Evolutionary conservation across 2,888 invertebrate genomes (phyloP), one percentile per base, ranked within the genome.

Genomic region (Phalera bucephala): DNA sequence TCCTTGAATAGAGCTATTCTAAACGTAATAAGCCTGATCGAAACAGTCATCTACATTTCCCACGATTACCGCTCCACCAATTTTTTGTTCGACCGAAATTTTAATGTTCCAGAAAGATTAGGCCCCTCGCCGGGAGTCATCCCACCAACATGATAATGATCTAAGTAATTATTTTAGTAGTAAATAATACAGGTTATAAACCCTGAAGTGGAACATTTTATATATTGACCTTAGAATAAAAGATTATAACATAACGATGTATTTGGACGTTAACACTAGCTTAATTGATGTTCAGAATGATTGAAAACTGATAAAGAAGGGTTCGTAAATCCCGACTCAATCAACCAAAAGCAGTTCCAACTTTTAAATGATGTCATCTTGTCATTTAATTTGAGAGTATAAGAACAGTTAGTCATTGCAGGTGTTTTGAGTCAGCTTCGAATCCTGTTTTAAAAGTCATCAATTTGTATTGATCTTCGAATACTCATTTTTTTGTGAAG

Each of bases 141-240:
- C 80, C 72, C 55, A 72, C 70, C 61, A 63, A 63, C 61, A 86
- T 84, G 80, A 87, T 85, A 83, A 77, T 75, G 73, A 84, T 82
- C 80, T 74, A 58, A 67, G 75, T 72, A 81, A 86, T 84, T 83
- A 82, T 66, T 61, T n/a, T n/a, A n/a, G 57, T 66, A 77, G 79
- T 71, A 76, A 56, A 74, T 67, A 71, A 78, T 64, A 72, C 61
- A 62, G 66, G n/a, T n/a, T n/a, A n/a, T n/a, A n/a, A n/a, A n/a
- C n/a, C n/a, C n/a, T n/a, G n/a, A n/a, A n/a, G n/a, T n/a, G n/a
- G n/a, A n/a, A n/a, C n/a, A n/a, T n/a, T n/a, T n/a, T n/a, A n/a
- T n/a, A n/a, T n/a, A n/a, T n/a, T n/a, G n/a, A n/a, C n/a, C n/a
- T n/a, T n/a, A n/a, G n/a, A n/a, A n/a, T n/a, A n/a, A n/a, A n/a